A percentile compares a stretch with the other conserved stretches of the same genome.
Evolutionary conservation across 1,140 invertebrate species (phyloP).

Genomic region (Coenobita brevimanus): DNA sequence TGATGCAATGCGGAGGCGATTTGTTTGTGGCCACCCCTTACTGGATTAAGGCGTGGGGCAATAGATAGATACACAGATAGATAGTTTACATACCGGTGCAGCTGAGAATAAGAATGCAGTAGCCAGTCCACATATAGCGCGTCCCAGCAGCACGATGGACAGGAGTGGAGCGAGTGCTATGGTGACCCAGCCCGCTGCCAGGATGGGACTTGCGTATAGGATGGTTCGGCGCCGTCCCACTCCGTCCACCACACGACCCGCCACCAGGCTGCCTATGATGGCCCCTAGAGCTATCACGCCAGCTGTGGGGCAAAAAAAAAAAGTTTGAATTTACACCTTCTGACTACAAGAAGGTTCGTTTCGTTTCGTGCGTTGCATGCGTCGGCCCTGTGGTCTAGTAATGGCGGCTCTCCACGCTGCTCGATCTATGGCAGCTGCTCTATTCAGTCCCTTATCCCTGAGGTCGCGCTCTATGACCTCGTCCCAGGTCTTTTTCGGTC

Average conservation of each 20-base stretch:
- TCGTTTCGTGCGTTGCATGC: background rate
- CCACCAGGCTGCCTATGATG: slow-evolving; percentile 26
- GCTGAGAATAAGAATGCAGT: slow-evolving; percentile 42
- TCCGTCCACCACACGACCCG: slow-evolving; percentile 15
- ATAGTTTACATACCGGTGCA: slow-evolving; percentile 14
- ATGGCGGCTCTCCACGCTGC: too few relatives aligned
- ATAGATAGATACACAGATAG: too few relatives aligned
- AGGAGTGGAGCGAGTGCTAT: slow-evolving; percentile 28
- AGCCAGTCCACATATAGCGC: slow-evolving; percentile 16
- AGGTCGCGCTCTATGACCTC: too few relatives aligned
- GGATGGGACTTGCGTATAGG: background rate
- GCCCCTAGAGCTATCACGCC: slow-evolving; percentile 26
- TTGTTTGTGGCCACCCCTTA: too few relatives aligned
- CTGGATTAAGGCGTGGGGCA: too few relatives aligned
- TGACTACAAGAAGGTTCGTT: background rate
- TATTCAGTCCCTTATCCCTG: too few relatives aligned
- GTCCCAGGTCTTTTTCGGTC: too few relatives aligned
- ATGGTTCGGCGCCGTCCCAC: slow-evolving; percentile 35
- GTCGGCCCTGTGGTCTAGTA: too few relatives aligned
- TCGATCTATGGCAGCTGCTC: too few relatives aligned
- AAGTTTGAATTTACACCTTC: background rate
- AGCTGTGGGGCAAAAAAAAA: background rate
- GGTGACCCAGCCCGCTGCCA: background rate
- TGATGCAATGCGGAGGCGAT: too few relatives aligned
- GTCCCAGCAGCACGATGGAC: background rate